These are phyloP conservation scores for Smittia aterrima DNA, from an alignment of 2,888 invertebrate species.

Conservation along the genomic window DNA sequence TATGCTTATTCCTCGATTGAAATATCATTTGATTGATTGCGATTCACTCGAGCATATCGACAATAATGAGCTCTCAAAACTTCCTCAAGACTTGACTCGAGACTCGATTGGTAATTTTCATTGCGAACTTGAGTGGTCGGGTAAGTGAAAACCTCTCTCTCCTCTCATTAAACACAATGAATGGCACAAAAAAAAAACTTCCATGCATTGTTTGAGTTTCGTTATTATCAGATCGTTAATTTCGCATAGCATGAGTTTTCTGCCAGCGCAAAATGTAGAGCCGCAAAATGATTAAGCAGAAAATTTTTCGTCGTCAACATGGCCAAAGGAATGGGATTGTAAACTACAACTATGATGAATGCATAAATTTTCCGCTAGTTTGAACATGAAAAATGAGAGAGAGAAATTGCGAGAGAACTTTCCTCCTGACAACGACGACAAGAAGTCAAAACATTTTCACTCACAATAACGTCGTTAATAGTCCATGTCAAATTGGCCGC, in stretches of 20 bases:
- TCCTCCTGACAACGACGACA: not conserved
- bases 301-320: not conserved
- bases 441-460: slow-evolving; percentile 42
- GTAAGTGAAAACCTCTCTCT: not conserved
- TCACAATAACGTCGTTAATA: slow-evolving; percentile 57
- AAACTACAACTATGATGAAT: slow-evolving; percentile 19
- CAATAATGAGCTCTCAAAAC: not conserved
- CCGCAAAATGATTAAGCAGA: slow-evolving; percentile 24
- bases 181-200: slow-evolving; percentile 16
- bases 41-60: not conserved
- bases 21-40: not conserved
- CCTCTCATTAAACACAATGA: slow-evolving; percentile 35
- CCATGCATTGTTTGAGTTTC: slow-evolving; percentile 23
- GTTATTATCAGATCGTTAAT: slow-evolving; percentile 35
- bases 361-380: slow-evolving; percentile 37
- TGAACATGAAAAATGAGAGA: not conserved
- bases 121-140: not conserved
- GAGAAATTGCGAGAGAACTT: not conserved
- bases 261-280: not conserved
- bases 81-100: no score
- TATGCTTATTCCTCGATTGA: not conserved
- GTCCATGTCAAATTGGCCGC: slow-evolving; percentile 62
- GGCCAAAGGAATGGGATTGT: not conserved
- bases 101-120: not conserved
- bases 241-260: slow-evolving; percentile 24